Conservation (phyloP, 1,140 invertebrate species). For the Nylanderia fulva region DNA sequence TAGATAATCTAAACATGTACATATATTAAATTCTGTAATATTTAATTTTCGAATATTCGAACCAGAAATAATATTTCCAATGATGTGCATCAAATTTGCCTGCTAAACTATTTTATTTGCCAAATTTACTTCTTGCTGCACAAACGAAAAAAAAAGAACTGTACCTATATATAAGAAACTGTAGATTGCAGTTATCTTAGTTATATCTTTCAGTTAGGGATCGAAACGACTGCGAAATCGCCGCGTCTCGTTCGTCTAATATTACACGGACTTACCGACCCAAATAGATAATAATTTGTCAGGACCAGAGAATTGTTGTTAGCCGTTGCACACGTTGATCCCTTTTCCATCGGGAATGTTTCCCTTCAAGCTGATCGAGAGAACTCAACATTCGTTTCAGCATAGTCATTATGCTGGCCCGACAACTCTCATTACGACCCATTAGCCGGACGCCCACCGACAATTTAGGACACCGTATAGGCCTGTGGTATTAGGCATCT, state of each 20-base stretch:
- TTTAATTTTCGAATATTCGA: not conserved
- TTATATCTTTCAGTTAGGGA: constrained; percentile 5
- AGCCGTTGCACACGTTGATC: not conserved
- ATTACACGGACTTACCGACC: constrained; percentile 6
- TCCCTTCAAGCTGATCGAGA: constrained; percentile 38
- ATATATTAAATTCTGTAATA: not conserved
- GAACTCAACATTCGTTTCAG: constrained; percentile 66
- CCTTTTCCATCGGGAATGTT: constrained; percentile 43
- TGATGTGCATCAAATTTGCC: not conserved
- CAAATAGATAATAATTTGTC: constrained; percentile 42
- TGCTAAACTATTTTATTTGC: not conserved
- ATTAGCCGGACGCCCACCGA: constrained; percentile 78
- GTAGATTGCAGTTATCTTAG: constrained; percentile 6
- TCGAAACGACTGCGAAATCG: constrained; percentile 18
- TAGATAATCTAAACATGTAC: no score
- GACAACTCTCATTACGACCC: constrained; percentile 78
- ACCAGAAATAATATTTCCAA: not conserved
- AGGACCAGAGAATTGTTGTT: constrained; percentile 29
- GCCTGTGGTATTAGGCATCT: constrained; percentile 41
- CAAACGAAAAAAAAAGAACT: constrained; percentile 26
- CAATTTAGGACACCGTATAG: constrained; percentile 72
- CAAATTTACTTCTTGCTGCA: constrained; percentile 12
- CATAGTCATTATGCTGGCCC: constrained; percentile 73
- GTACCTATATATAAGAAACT: not conserved
- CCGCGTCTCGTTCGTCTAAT: constrained; percentile 28